A percentile compares a stretch with the other conserved stretches of the same genome.
phyloP scores from a whole-genome alignment of 2,797 vertebrate species.

The Psittacula echo region DNA sequence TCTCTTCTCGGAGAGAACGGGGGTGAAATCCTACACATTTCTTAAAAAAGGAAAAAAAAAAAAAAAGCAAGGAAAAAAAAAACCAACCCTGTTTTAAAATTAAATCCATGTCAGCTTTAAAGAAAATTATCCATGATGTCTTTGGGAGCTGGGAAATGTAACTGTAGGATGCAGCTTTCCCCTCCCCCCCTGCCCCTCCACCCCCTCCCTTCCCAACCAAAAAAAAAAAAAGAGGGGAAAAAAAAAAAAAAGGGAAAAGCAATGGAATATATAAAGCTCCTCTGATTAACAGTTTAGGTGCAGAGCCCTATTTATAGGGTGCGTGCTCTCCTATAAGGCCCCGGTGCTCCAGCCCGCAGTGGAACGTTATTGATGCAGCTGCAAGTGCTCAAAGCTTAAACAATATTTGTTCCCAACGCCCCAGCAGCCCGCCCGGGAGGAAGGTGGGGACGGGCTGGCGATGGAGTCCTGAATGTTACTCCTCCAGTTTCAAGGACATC shows the following conservation, averaged over 20 bases:
- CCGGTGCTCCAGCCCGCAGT: conserved; percentile 23
- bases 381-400: conserved; percentile 63
- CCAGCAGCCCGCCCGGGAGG: conserved; percentile 48
- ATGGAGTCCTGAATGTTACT: conserved; percentile 83
- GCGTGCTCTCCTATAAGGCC: not conserved
- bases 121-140: conserved; percentile 52
- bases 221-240: fast-evolving
- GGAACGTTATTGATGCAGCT: conserved; percentile 40
- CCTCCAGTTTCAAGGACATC: conserved; percentile 96
- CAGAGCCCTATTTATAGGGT: conserved; percentile 60
- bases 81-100: conserved; percentile 34
- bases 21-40: conserved; percentile 62
- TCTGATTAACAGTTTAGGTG: conserved; percentile 67
- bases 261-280: conserved; percentile 60
- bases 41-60: not conserved
- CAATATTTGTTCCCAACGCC: conserved; percentile 52
- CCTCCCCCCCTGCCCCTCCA: not conserved
- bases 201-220: not conserved
- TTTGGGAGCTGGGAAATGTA: conserved; percentile 51
- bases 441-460: conserved; percentile 62
- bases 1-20: conserved; percentile 13
- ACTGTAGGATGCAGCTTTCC: no score
- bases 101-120: conserved; percentile 50
- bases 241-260: not conserved
- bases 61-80: not conserved